Conservation (phyloP, 2,797 vertebrate species). For the Borostomias antarcticus region DNA sequence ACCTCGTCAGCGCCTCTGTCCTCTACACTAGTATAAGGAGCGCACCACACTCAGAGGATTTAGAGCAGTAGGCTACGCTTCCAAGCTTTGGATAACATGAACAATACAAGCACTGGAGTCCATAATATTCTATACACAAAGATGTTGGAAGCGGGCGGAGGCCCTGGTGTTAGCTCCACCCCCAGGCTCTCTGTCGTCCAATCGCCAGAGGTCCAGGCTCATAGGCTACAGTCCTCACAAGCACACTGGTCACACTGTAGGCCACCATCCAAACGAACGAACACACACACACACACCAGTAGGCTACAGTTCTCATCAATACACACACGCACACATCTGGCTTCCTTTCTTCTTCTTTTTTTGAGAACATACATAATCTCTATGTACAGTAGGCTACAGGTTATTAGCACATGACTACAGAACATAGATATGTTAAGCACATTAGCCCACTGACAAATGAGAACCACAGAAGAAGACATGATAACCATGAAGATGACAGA, state of each 20-base stretch:
- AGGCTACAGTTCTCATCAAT: slow-evolving; percentile 71
- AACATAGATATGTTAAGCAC: slow-evolving; percentile 46
- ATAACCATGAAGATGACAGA: slow-evolving; percentile 20
- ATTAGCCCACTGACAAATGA: slow-evolving; percentile 32
- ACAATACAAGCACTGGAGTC: slow-evolving; percentile 37
- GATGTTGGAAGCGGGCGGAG: slow-evolving; percentile 1
- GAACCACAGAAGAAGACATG: slow-evolving; percentile 3
- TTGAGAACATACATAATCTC: slow-evolving; percentile 59
- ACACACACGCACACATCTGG: slow-evolving; percentile 37
- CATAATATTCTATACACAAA: not conserved
- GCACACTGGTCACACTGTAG: too few relatives aligned
- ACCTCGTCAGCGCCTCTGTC: slow-evolving; percentile 1
- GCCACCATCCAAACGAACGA: too few relatives aligned
- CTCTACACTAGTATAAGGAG: slow-evolving; percentile 8
- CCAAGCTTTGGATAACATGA: slow-evolving; percentile 62
- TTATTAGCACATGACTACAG: slow-evolving; percentile 40
- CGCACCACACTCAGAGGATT: slow-evolving; percentile 52
- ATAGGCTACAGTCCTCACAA: too few relatives aligned
- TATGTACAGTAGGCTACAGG: slow-evolving; percentile 54
- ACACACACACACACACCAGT: too few relatives aligned
- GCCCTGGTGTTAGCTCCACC: slow-evolving; percentile 14
- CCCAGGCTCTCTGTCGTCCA: slow-evolving; percentile 13
- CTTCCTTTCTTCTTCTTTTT: slow-evolving; percentile 38
- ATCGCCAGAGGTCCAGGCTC: slow-evolving; percentile 17
- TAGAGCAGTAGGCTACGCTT: slow-evolving; percentile 46